These are phyloP conservation scores for Drosophila jambulina DNA, from an alignment of 1,140 invertebrate species.

Conservation along the genomic window DNA sequence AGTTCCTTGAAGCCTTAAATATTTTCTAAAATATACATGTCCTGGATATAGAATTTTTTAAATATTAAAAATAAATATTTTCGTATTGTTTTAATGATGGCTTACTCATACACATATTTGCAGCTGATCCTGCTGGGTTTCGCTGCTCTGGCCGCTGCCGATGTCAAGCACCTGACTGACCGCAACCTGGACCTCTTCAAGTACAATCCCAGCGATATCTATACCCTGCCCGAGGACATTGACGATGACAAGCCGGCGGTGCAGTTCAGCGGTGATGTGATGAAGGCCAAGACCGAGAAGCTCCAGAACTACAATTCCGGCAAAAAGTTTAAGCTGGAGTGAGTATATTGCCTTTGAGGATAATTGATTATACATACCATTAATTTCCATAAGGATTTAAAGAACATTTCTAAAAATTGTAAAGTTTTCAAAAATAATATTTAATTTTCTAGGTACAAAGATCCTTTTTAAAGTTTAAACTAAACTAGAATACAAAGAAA, in stretches of 20 bases:
- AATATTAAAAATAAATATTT: background rate
- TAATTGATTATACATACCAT: too few relatives aligned
- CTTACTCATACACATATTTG: background rate
- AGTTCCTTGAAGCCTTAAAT: too few relatives aligned
- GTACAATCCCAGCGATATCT: constrained; percentile 79
- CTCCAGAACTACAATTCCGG: constrained; percentile 74
- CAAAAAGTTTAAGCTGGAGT: constrained; percentile 83
- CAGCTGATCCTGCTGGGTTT: constrained; percentile 69
- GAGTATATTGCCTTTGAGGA: constrained; percentile 36
- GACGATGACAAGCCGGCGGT: constrained; percentile 83
- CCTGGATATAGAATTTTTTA: too few relatives aligned
- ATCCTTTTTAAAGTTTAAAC: background rate
- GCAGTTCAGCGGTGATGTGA: constrained; percentile 75
- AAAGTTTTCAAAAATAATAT: background rate
- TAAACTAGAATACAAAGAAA: too few relatives aligned
- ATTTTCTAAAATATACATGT: too few relatives aligned
- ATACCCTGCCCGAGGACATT: constrained; percentile 82
- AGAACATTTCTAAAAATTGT: background rate
- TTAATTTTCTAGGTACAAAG: background rate
- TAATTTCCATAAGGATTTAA: too few relatives aligned
- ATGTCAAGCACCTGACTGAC: constrained; percentile 77
- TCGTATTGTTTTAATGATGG: background rate
- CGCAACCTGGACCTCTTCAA: constrained; percentile 82
- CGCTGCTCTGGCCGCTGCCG: constrained; percentile 65
- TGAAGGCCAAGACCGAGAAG: constrained; percentile 80